Evolutionary conservation across 1,140 invertebrate species (phyloP), one percentile per base, ranked within the genome.

Genomic region (Asobara japonica): DNA sequence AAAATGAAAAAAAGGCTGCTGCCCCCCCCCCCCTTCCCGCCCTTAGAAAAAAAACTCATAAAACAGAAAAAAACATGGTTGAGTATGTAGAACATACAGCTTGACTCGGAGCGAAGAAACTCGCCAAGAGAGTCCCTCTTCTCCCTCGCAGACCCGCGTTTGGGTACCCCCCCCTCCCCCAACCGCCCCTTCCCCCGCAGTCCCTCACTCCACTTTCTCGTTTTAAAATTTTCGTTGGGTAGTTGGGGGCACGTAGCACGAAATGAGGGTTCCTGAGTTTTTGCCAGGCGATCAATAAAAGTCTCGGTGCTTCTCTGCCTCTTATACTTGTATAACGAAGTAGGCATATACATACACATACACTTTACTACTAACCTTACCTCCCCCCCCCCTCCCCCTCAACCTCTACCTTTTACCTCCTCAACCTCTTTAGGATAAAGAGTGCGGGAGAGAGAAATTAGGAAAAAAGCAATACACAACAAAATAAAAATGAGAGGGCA

Each of bases 261-360:
- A 69, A 75, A 75, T 75, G 74, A 75, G 74, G 74, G 74, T 75
- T 75, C 81, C 85, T 84, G 83, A 86, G 84, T 87, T 87, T 87
- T 87, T 87, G 85, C 85, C 83, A 84, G 82, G 78, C 86, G 86
- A 87, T 87, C 86, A 87, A 87, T 87, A 87, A 87, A 87, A 87
- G 83, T 86, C 85, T 86, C 86, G 83, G 83, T 84, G 83, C 84
- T 84, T 75, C 76, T 76, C 71, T 75, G 51, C 70, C 81, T 86
- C 82, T 83, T 83, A 82, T 82, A 84, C 83, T 83, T 86, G 84
- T 84, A 83, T 87, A 87, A 86, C 85, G 84, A 87, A 86, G 85
- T 84, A 86, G 83, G 83, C 81, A 82, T 79, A 67, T 69, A 60
- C 60, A 18, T 61, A 51, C 56, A 48, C 10, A 56, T 69, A 31